phyloP scores from a whole-genome alignment of 2,797 vertebrate genomes.

The Morus bassanus region DNA sequence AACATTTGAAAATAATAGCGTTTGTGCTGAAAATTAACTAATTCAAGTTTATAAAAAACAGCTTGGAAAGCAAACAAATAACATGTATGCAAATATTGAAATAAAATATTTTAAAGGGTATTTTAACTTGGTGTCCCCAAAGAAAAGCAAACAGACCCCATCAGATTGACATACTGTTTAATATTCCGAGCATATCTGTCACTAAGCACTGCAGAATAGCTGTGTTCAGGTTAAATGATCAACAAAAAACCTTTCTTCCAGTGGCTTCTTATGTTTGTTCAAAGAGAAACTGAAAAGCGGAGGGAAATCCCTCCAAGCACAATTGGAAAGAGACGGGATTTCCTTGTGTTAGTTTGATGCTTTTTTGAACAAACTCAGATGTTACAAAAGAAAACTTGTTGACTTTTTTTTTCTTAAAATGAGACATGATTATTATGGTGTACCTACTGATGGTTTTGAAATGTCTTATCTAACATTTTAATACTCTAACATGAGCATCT shows the following conservation, averaged over 20 bases:
- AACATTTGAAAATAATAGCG: constrained; percentile 9
- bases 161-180: background rate
- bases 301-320: constrained; percentile 35
- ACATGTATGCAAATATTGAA: background rate
- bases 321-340: background rate
- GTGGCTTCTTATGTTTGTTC: background rate
- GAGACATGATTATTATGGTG: background rate
- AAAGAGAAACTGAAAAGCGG: constrained; percentile 26
- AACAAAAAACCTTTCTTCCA: constrained; percentile 9
- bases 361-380: background rate
- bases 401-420: background rate
- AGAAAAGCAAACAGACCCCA: background rate
- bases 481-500: background rate
- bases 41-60: background rate
- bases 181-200: constrained; percentile 20
- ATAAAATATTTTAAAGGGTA: background rate
- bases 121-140: background rate
- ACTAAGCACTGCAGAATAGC: background rate
- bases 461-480: background rate
- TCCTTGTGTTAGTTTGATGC: background rate
- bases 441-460: background rate
- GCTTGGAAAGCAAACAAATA: background rate
- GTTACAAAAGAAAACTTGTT: background rate
- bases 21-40: background rate
- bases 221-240: constrained; percentile 32